These are phyloP conservation scores for Athripsodes cinereus DNA, from an alignment of 2,888 invertebrate genomes.

Conservation along the genomic window DNA sequence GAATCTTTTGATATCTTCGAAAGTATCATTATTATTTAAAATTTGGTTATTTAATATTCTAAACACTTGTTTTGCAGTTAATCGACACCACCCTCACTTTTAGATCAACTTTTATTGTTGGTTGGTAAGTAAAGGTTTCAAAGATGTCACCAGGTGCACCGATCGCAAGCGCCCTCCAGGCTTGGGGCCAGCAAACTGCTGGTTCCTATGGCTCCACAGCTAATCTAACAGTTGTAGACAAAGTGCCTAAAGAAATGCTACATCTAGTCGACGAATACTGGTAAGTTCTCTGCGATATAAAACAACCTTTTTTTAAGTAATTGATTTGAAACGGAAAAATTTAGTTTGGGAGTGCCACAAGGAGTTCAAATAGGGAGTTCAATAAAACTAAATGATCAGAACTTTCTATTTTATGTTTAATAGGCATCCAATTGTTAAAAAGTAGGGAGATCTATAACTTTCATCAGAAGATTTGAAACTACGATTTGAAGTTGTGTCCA, in stretches of 20 bases:
- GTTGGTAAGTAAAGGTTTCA: constrained; percentile 23
- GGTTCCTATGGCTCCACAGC: constrained; percentile 42
- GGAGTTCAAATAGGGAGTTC: too few species aligned
- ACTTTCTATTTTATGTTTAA: too few species aligned
- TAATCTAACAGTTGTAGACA: constrained; percentile 79
- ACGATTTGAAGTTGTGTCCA: too few species aligned
- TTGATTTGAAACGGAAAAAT: too few species aligned
- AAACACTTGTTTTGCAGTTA: not conserved
- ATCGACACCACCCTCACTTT: not conserved
- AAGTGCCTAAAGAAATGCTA: constrained; percentile 68
- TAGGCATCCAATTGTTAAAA: too few species aligned
- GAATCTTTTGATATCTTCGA: not conserved
- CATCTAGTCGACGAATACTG: constrained; percentile 73
- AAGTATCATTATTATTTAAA: not conserved
- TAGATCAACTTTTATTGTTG: not conserved
- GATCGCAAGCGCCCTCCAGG: constrained; percentile 43
- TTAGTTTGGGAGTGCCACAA: too few species aligned
- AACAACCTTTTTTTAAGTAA: too few species aligned
- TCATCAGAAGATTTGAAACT: too few species aligned
- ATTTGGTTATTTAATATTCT: too few species aligned
- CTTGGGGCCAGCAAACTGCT: constrained; percentile 46
- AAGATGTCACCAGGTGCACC: constrained; percentile 38
- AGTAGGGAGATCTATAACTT: too few species aligned
- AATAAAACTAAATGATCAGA: too few species aligned
- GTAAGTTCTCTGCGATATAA: too few species aligned